Conservation (phyloP, 2,113 vertebrate species). For the Galemys pyrenaicus region DNA sequence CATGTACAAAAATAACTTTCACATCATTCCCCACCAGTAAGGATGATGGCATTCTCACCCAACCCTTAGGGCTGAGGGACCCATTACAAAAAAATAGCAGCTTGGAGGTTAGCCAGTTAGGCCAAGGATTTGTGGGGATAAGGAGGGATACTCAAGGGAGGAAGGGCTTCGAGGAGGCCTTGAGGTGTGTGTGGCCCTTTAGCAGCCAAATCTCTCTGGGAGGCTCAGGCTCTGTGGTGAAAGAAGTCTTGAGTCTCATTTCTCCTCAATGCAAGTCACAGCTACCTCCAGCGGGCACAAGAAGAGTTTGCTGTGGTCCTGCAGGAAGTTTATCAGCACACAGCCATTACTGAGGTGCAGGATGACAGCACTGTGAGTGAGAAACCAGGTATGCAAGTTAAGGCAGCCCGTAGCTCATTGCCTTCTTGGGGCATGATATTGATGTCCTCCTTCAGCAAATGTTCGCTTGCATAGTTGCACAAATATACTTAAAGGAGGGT, state of each 20-base stretch:
- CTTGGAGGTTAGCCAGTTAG: not conserved
- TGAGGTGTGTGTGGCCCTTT: constrained; percentile 80
- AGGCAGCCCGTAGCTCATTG: constrained; percentile 94
- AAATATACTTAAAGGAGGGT: constrained; percentile 98
- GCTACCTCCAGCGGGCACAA: constrained; percentile 96
- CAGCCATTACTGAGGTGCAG: constrained; percentile 97
- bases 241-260: constrained; percentile 95
- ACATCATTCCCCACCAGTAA: not conserved
- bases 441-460: constrained; percentile 95
- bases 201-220: constrained; percentile 94
- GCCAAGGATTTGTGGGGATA: not conserved
- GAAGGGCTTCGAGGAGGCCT: constrained; percentile 73
- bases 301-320: constrained; percentile 99
- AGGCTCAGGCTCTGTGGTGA: constrained; percentile 93
- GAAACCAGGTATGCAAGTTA: constrained; percentile 95
- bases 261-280: constrained; percentile 96
- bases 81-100: not conserved
- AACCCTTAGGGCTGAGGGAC: constrained; percentile 31
- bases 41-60: not conserved
- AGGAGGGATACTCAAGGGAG: not conserved
- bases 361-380: constrained; percentile 96
- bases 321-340: constrained; percentile 98
- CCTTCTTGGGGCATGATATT: constrained; percentile 96
- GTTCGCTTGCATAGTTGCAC: constrained; percentile 98
- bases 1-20: constrained; percentile 80